Base-by-base conservation (phyloP, 64 coral and sea anemone species). In the Cladopsammia gracilis region DNA sequence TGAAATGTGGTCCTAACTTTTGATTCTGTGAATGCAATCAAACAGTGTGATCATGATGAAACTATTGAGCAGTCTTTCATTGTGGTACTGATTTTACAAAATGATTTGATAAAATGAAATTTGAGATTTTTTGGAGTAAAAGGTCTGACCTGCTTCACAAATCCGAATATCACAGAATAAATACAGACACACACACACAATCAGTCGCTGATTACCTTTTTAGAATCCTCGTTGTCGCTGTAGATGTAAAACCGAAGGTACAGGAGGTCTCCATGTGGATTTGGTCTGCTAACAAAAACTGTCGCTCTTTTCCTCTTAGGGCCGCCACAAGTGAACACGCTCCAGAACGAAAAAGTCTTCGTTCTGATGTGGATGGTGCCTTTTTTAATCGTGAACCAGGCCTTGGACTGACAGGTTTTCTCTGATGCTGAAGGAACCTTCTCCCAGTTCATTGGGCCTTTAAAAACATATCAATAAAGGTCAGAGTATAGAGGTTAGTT, bases 171-270 rank as follows among this genome's bases (percentile, higher is more conserved):
- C 34, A 2, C 34, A 34, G 34, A 34, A 34, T 34, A 34, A 34
- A 34, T 34, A 34, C 34, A 34, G 34, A 34, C 34, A 34, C 34
- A 34, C 34, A 34, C 34, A 34, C 34, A 34, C 34, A 34, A 34
- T 34, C 34, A 34, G 34, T 34, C 34, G 34, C 2, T 34, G 2
- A 34, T 5, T 62, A 84, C 80, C 45, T 15, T 84, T 44, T 51
- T 84, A 5, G 80, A 84, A 68, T 84, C 80, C 16, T 84, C 80
- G 45, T 66, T 84, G 62, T 84, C 80, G 11, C 62, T 52, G 80
- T 84, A 84, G 80, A 84, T 84, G 62, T 84, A 84, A 16, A 66
- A 84, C 6, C 80, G 44, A 12, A 68, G 34, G 42, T 16, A 68
- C 3, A 84, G 22, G 3, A 62, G 15, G 64, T 84, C 45, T 1